phyloP scores from a whole-genome alignment of 2,797 vertebrate species.

The Columba guinea region DNA sequence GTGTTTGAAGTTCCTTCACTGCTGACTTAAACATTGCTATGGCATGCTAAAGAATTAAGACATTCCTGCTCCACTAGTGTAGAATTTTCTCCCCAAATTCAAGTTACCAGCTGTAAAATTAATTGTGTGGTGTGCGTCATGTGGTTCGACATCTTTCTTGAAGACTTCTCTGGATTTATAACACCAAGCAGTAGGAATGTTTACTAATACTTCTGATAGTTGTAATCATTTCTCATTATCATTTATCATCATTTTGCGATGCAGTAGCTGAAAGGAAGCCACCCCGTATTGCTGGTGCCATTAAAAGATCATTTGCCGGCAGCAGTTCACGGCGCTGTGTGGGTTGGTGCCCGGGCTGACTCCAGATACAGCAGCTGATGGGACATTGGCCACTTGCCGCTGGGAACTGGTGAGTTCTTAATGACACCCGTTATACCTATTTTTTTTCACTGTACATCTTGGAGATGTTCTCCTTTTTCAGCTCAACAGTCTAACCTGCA shows the following conservation, averaged over 20 bases:
- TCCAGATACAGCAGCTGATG: not conserved
- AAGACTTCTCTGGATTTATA: slow-evolving; percentile 15
- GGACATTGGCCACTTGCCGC: not conserved
- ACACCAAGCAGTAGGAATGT: slow-evolving; percentile 26
- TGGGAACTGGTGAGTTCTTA: slow-evolving; percentile 25
- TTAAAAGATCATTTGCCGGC: slow-evolving; percentile 63
- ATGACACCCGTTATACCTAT: not conserved
- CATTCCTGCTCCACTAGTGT: not conserved
- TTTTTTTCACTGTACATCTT: slow-evolving; percentile 9
- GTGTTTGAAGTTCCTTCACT: not conserved
- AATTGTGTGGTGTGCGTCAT: not conserved
- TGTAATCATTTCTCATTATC: slow-evolving; percentile 49
- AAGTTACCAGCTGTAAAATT: not conserved
- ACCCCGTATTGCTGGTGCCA: slow-evolving; percentile 25
- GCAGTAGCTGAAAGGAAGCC: slow-evolving; percentile 20
- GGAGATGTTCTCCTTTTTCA: not conserved
- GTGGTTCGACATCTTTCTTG: not conserved
- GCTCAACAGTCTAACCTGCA: slow-evolving; percentile 62
- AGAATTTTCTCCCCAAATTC: slow-evolving; percentile 9
- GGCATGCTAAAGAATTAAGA: not conserved
- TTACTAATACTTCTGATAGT: slow-evolving; percentile 26
- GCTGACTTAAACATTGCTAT: not conserved
- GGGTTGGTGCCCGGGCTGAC: slow-evolving; percentile 22
- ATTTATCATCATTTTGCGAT: slow-evolving; percentile 48
- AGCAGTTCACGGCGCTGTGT: slow-evolving; percentile 21